Base-by-base conservation (phyloP, 1,140 invertebrate species). In the Phenacoccus solenopsis region DNA sequence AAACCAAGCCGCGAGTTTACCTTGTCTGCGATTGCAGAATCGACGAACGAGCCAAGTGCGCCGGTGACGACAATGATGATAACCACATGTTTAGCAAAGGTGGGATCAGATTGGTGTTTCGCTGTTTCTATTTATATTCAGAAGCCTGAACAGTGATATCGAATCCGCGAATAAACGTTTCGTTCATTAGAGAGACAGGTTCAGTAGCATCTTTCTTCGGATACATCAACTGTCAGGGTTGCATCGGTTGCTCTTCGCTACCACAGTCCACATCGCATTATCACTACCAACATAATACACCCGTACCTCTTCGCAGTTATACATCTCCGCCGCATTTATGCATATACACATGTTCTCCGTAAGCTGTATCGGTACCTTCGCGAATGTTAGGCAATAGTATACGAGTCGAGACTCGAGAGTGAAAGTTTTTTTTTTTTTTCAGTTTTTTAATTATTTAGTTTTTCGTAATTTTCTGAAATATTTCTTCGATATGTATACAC, bases 211-310 rank as follows among this genome's bases (percentile, higher is more conserved):
- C 59, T 64, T 64, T 27, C 25, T 64, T 25, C 38, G 38, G 38
- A 49, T 49, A 49, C 38, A 64, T 25, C 21, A 64, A 64, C 59
- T 64, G 59, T 64, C 59, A 64, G 59, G 59, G 59, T 64, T 64
- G 16, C 21, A 64, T 64, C 25, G 9, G 22, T 64, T 24, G 25
- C 20, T 64, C 59, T 49, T 64, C 59, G 59, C 3, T 24, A 64
- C 20, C 22, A 27, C 59, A 64, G 10, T 10, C 13, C 59, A 59
- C 16, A 25, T n/a, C n/a, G 20, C 25, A 2, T 24, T 64, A 27
- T 22, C 59, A 64, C 59, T 10, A 25, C 4, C 20, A 59, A 9
- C 13, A 20, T 59, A 59, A 59, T 9, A 7, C 20, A 20, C 56
- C 4, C 21, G 25, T 27, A 16, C 59, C 21, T 64, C 9, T 64